Conservation (phyloP, 2,888 invertebrate species). For the Dryomyza anilis region DNA sequence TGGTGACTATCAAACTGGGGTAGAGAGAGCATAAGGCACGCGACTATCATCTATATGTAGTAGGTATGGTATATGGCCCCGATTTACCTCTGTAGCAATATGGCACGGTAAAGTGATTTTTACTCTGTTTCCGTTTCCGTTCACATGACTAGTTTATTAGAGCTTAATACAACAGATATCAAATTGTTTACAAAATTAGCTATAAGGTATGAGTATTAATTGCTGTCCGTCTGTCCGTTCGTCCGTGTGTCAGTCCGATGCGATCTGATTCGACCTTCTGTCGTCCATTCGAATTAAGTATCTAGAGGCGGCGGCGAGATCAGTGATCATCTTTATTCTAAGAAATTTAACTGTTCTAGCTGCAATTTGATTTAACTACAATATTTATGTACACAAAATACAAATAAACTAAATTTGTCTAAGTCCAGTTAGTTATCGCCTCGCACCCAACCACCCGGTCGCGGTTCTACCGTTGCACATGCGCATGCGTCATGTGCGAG, state of each 20-base stretch:
- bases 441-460: neutral
- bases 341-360: neutral
- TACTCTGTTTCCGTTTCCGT: constrained; percentile 3
- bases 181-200: constrained; percentile 22
- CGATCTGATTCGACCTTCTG: no score
- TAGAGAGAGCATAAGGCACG: neutral
- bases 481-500: constrained; percentile 71
- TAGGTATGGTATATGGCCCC: constrained; percentile 20
- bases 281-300: constrained; percentile 3
- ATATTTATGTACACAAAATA: neutral
- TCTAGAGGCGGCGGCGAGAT: constrained; percentile 24
- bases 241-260: no score
- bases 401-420: neutral
- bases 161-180: constrained; percentile 12
- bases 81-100: constrained; percentile 9
- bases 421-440: neutral
- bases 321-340: constrained; percentile 16
- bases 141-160: constrained; percentile 20
- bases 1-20: neutral
- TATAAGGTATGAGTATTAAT: neutral
- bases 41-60: neutral
- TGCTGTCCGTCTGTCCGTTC: neutral
- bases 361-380: neutral
- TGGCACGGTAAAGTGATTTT: constrained; percentile 13
- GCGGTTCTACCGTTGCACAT: constrained; percentile 78